phyloP scores from a whole-genome alignment of 2,113 vertebrate species.

The Holacanthus passer region DNA sequence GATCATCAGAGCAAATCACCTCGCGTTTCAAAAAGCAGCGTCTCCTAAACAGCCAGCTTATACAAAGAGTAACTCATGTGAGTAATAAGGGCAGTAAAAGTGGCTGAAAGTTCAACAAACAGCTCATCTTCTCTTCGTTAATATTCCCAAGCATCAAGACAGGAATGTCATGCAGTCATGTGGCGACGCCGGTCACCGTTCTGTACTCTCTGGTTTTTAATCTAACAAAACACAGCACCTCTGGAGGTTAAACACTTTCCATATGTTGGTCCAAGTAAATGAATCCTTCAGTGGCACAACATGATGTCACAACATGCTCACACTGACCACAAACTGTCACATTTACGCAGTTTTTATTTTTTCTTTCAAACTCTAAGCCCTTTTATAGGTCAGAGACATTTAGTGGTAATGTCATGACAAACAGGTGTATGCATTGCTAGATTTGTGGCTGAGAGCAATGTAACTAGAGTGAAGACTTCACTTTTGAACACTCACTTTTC shows the following conservation, averaged over 20 bases:
- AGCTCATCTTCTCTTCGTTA: not conserved
- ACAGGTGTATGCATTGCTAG: not conserved
- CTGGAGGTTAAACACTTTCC: conserved; percentile 13
- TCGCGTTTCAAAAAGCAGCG: conserved; percentile 14
- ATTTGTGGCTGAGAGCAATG: not conserved
- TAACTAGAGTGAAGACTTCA: not conserved
- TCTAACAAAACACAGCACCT: conserved; percentile 15
- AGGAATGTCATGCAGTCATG: conserved; percentile 40
- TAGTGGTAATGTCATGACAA: not conserved
- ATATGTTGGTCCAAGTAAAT: not conserved
- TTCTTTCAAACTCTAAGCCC: too few species aligned
- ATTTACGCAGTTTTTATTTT: too few species aligned
- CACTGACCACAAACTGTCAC: not conserved
- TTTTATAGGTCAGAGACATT: not conserved
- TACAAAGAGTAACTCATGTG: conserved; percentile 21
- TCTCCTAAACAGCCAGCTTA: conserved; percentile 25
- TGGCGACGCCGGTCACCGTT: not conserved
- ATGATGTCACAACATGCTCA: not conserved
- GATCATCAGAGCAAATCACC: conserved; percentile 3
- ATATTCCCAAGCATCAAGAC: conserved; percentile 13
- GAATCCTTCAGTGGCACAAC: not conserved
- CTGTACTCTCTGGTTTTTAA: conserved; percentile 23
- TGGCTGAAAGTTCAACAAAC: not conserved
- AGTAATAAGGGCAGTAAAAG: not conserved
- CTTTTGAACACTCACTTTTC: not conserved